A percentile compares a stretch with the other conserved stretches of the same genome.
Conservation (phyloP, 2,113 vertebrate genomes). For the Dryoscopus gambensis region DNA sequence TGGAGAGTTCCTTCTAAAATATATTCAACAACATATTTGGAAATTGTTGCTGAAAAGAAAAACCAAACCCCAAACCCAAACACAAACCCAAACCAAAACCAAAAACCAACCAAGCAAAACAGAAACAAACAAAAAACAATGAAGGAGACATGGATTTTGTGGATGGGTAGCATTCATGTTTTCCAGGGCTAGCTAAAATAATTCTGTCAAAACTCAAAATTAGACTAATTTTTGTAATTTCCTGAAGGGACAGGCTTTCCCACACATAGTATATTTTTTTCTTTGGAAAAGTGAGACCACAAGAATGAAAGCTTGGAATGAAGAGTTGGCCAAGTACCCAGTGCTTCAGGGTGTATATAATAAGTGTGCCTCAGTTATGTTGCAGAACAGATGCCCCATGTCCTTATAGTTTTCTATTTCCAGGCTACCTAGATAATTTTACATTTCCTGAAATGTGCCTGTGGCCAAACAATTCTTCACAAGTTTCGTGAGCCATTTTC, state of each 20-base stretch:
- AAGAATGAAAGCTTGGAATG: not conserved
- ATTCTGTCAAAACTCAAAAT: not conserved
- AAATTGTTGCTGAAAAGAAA: not conserved
- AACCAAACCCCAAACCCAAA: not conserved
- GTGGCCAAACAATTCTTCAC: not conserved
- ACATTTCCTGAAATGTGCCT: not conserved
- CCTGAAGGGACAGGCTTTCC: not conserved
- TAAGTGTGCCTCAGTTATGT: not conserved
- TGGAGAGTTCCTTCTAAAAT: not conserved
- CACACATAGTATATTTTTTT: not conserved
- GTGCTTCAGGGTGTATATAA: not conserved
- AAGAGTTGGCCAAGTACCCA: not conserved
- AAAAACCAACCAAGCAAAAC: not conserved
- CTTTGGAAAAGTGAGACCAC: not conserved
- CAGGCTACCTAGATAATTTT: not conserved
- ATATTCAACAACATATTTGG: not conserved
- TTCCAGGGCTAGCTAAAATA: not conserved
- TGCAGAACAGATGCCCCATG: not conserved
- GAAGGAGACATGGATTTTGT: not conserved
- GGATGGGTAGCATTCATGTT: not conserved
- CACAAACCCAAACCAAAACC: not conserved
- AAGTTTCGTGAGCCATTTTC: not conserved
- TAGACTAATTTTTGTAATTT: not conserved
- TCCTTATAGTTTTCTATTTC: not conserved
- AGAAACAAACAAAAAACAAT: not conserved